Base-by-base conservation (phyloP, 2,888 invertebrate species). In the Nephrotoma flavescens region DNA sequence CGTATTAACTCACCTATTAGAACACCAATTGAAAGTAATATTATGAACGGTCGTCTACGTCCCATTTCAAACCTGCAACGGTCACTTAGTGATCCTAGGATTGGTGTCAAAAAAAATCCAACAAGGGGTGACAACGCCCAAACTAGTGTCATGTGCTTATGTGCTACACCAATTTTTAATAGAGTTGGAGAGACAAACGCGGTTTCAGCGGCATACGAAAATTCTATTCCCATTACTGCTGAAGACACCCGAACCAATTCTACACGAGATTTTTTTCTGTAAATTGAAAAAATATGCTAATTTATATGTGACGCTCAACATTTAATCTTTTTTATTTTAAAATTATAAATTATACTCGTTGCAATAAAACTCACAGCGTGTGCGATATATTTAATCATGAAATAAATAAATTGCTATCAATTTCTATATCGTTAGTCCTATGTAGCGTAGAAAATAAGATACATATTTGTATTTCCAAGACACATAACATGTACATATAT, bases 141-240 rank as follows among this genome's bases (percentile, higher is more conserved):
- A 42, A 98, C 97, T 87, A 98, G 92, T 0, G 98, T 98, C 98
- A 98, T 98, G 90, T 97, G 96, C 88, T 96, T 95, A 90, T 98
- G 97, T 87, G 96, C 95, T 0, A 98, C 96, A 5, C 98, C 97
- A 88, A 98, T 97, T 92, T 97, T 97, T 4, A 98, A 93, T 12
- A 99, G 92, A 0, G 97, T 98, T 1, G 99, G 98, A 0, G 97
- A 98, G 0, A 98, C 98, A 91, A 98, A 98, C 0, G 98, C 98
- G 0, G 98, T 99, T 92, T 99, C 98, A 0, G 98, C 98, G 0
- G 99, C 98, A 90, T 99, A 99, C 0, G 98, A 98, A 92, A 99
- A 97, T 91, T 99, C 98, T 87, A 99, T 98, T 1, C 99, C 98
- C 96, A 98, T 98, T 0, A 99, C 98, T 0, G 98, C 98, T 0